Conservation (phyloP, 2,888 invertebrate genomes). For the Tribolium freemani region DNA sequence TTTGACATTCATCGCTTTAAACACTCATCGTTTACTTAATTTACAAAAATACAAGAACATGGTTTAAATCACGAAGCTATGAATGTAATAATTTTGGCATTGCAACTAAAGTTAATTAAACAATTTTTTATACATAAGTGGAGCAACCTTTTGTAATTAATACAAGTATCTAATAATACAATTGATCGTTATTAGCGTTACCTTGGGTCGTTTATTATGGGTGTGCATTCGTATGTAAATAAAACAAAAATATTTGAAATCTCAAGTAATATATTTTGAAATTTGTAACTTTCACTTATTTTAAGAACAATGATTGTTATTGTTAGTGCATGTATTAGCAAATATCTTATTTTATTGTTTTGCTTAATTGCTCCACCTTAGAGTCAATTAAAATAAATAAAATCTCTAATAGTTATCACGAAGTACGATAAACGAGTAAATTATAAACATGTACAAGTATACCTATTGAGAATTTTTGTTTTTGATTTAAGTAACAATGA, state of each 20-base stretch:
- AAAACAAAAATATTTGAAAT: background rate
- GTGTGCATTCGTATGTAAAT: background rate
- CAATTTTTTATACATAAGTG: too few species aligned
- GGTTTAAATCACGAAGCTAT: too few species aligned
- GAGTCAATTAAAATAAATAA: background rate
- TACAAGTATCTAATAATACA: too few species aligned
- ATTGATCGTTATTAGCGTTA: background rate
- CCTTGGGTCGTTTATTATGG: background rate
- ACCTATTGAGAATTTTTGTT: too few species aligned
- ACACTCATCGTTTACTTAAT: too few species aligned
- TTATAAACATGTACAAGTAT: background rate
- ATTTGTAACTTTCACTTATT: constrained; percentile 10
- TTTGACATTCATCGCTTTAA: too few species aligned
- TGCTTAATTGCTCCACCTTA: background rate
- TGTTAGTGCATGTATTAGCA: background rate
- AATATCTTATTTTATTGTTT: background rate
- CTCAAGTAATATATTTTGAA: background rate
- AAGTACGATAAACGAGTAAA: background rate
- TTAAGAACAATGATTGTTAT: constrained; percentile 12
- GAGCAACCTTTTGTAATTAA: too few species aligned
- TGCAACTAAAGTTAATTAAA: too few species aligned
- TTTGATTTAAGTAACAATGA: too few species aligned
- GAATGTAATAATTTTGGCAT: too few species aligned
- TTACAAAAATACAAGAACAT: too few species aligned
- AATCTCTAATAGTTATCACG: background rate